A percentile compares a stretch with the other conserved stretches of the same genome.
Conservation (phyloP, 2,113 vertebrate genomes). For the Pteronura brasiliensis region DNA sequence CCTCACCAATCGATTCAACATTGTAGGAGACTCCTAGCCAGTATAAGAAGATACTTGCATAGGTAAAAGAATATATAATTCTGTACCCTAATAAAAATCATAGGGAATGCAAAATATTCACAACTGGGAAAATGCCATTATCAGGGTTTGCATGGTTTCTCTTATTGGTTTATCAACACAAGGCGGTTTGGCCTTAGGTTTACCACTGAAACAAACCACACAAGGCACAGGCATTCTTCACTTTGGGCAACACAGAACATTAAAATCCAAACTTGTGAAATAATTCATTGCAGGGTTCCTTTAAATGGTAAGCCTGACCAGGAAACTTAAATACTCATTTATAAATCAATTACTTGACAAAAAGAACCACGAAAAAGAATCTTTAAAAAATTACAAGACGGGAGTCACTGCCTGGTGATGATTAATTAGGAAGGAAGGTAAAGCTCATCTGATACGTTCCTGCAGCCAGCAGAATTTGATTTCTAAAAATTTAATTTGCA, state of each 20-base stretch:
- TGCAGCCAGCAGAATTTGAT: neutral
- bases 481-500: conserved; percentile 30
- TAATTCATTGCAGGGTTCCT: neutral
- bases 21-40: neutral
- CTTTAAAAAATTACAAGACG: neutral
- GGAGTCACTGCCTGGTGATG: neutral
- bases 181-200: neutral
- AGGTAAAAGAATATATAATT: neutral
- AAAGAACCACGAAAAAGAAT: neutral
- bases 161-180: neutral
- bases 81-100: neutral
- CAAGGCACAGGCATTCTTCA: neutral
- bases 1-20: neutral
- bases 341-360: conserved; percentile 29
- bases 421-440: conserved; percentile 28
- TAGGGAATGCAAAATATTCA: neutral
- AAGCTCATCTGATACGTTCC: neutral
- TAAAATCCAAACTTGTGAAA: neutral
- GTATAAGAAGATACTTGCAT: neutral
- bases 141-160: neutral
- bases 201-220: neutral
- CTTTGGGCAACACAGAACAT: neutral
- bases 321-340: neutral
- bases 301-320: neutral
- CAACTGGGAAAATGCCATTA: neutral